Evolutionary conservation across 2,797 vertebrate genomes (phyloP), one percentile per base, ranked within the genome.

Genomic region (Melanotaenia pygmaea): DNA sequence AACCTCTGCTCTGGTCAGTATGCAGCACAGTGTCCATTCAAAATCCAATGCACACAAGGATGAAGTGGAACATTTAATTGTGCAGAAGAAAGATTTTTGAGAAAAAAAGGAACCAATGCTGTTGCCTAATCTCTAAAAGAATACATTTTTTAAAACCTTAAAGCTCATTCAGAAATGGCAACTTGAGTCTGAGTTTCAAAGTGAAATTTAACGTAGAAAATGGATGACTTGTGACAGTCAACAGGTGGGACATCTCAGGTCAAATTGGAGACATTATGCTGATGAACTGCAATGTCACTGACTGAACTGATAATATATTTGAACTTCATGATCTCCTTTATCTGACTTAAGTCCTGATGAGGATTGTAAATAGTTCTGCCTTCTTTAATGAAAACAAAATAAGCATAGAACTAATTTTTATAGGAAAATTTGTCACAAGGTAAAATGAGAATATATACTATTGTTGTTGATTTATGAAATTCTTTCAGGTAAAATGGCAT

Each of bases 11-110:
- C 63, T 35, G 16, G 51, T 35, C 63, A 72, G 59, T 82, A 22
- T 51, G 53, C 40, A 26, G n/a, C 22, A 30, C 40, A 59, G 56
- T 59, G 70, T 62, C 56, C 53, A 59, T 85, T 79, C 9, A 47
- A 83, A 89, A 88, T 88, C 83, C 74, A 84, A 60, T 78, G 76
- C 63, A 54, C 66, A 57, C 62, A 43, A 64, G 82, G 68, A 40
- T 56, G 45, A 83, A 64, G 40, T 11, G 1, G 34, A 14, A 72
- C 35, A 45, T 72, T 75, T 76, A 64, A 67, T 59, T 76, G 57
- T 64, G 54, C 66, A 40, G 13, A 59, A 43, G 13, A 59, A 62
- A 71, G 67, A 50, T 22, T 18, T 37, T 53, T 18, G 16, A 12
- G 26, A 76, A 43, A 11, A 28, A 38, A 65, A 59, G 47, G 24